These are phyloP conservation scores for Oithona nana DNA, from an alignment of 2,888 invertebrate species.

Conservation along the genomic window DNA sequence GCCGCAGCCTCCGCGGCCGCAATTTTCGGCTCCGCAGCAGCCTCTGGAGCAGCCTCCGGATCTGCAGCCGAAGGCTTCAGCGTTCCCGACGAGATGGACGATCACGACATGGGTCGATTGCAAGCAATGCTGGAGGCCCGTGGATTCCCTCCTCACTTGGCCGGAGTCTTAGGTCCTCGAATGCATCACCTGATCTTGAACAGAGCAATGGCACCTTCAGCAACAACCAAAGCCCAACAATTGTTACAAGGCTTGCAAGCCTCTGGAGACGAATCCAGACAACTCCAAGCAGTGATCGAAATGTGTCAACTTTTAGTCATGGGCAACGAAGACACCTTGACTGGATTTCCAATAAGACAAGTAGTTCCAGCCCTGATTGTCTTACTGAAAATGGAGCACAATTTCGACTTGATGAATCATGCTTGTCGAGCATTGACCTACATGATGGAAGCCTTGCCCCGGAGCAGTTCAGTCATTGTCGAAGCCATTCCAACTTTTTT, in stretches of 20 bases:
- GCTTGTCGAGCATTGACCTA: constrained; percentile 65
- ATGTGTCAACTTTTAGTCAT: constrained; percentile 97
- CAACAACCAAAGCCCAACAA: constrained; percentile 67
- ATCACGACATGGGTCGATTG: constrained; percentile 86
- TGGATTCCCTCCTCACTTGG: constrained; percentile 86
- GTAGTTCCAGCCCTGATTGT: constrained; percentile 86
- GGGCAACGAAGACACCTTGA: constrained; percentile 95
- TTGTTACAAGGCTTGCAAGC: constrained; percentile 77
- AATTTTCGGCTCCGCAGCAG: not conserved
- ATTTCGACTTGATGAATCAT: constrained; percentile 72
- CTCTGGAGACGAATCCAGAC: constrained; percentile 81
- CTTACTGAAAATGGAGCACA: constrained; percentile 85
- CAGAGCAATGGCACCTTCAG: constrained; percentile 12
- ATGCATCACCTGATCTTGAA: constrained; percentile 54
- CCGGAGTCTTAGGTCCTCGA: constrained; percentile 82
- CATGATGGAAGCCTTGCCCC: constrained; percentile 94
- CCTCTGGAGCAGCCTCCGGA: not conserved
- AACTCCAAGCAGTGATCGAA: constrained; percentile 87
- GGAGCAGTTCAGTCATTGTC: constrained; percentile 74
- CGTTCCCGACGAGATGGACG: constrained; percentile 36
- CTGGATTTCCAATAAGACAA: constrained; percentile 95
- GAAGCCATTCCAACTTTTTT: constrained; percentile 93
- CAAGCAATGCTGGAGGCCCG: constrained; percentile 85
- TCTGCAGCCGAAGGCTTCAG: not conserved
- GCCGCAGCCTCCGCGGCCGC: not conserved